Base-by-base conservation (phyloP, 2,113 vertebrate species). In the Odobenus rosmarus region DNA sequence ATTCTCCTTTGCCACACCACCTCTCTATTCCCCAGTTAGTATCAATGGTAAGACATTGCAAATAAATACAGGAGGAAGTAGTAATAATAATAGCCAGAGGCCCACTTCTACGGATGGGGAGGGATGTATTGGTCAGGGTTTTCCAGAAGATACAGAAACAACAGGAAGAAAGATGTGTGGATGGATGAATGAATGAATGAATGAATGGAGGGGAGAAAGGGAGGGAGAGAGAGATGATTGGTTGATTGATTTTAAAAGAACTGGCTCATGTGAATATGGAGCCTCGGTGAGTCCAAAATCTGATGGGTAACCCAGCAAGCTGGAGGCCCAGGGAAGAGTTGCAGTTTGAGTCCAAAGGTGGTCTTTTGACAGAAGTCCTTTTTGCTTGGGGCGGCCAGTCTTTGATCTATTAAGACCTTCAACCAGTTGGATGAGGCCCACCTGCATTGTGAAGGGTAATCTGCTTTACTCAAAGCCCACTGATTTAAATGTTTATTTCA, bases 201-300 rank as follows among this genome's bases (percentile, higher is more conserved):
- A 71, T 71, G 69, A 71, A 39, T 23, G 72, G 39, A 26, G 12
- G 72, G 72, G 72, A 26, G 24, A 24, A 4, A 51, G 59, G 55
- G 11, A 39, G 5, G 59, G 59, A 69, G 31, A 36, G 18, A 67
- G 31, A 51, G 33, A 51, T 13, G 46, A 31, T 42, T 64, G 82
- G 46, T n/a, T 51, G 74, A 7, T 71, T 33, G 36, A 31, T 49
- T 89, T 85, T 79, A 94, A 97, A 97, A 57, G 36, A 86, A 53
- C 53, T 82, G 11, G 39, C 42, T 93, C 21, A 24, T 10, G 2
- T n/a, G 36, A 67, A 36, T 81, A 31, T 49, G 31, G n/a, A 82
- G 39, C 28, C 28, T 90, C 89, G 49, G 28, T 11, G 55, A 94
- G 62, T 85, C 14, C 14, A 55, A 94, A 88, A 64, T 92, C 69